Conservation (phyloP, 2,113 vertebrate species). For the Elaphurus davidianus region DNA sequence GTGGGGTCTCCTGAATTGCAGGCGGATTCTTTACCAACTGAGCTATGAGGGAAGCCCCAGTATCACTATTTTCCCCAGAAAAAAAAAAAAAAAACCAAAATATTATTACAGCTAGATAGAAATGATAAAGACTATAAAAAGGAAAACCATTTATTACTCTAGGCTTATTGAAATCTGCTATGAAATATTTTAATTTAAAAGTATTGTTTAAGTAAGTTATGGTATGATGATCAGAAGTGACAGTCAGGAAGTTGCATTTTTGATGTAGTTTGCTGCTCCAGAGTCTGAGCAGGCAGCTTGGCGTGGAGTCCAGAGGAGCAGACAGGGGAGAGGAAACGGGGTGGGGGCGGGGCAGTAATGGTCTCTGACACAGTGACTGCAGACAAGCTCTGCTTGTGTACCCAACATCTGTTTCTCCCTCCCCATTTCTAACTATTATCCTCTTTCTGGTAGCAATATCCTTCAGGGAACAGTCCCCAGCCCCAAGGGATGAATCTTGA, state of each 20-base stretch:
- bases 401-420: not conserved
- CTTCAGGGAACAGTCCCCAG: not conserved
- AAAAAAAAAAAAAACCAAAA: not conserved
- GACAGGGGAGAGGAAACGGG: not conserved
- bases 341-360: not conserved
- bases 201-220: not conserved
- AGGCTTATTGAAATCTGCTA: not conserved
- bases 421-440: not conserved
- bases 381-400: not conserved
- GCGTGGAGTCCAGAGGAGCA: not conserved
- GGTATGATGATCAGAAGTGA: not conserved
- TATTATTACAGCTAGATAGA: not conserved
- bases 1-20: not conserved
- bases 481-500: not conserved
- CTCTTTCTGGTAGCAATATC: not conserved
- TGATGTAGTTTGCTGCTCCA: not conserved
- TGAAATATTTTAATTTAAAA: constrained; percentile 16
- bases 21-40: not conserved
- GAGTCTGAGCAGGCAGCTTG: not conserved
- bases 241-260: not conserved
- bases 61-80: not conserved
- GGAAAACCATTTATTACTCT: not conserved
- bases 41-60: not conserved
- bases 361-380: not conserved
- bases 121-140: not conserved